These are phyloP conservation scores for Necrosyrtes monachus DNA, from an alignment of 2,797 vertebrate genomes.

Conservation along the genomic window DNA sequence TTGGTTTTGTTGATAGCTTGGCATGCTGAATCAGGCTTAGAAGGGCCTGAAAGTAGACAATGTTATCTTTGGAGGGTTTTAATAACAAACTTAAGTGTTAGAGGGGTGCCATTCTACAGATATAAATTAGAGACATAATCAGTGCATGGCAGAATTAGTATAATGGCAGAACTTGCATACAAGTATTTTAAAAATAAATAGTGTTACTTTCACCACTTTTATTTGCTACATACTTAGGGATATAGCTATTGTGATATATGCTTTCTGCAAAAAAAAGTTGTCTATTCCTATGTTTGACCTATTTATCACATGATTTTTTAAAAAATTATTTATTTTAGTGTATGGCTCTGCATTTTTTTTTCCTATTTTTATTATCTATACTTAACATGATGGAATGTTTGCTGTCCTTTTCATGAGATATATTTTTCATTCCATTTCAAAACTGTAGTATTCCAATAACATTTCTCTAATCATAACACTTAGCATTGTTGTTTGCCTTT, in stretches of 20 bases:
- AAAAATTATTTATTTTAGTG: not conserved
- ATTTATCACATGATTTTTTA: not conserved
- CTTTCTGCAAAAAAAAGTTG: not conserved
- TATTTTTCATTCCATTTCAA: not conserved
- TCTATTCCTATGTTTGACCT: not conserved
- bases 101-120: not conserved
- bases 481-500: not conserved
- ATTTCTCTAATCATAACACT: not conserved
- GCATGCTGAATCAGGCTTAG: not conserved
- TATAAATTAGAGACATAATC: not conserved
- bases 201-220: not conserved
- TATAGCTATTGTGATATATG: not conserved
- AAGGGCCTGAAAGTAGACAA: not conserved
- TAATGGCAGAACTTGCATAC: not conserved
- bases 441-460: not conserved
- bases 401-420: not conserved
- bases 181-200: not conserved
- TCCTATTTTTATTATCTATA: not conserved
- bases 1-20: not conserved
- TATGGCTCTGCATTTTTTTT: not conserved
- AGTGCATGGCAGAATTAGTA: not conserved
- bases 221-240: not conserved
- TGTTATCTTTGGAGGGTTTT: not conserved
- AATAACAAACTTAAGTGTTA: not conserved
- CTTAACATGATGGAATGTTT: not conserved